phyloP scores from a whole-genome alignment of 2,888 invertebrate genomes.

The Agapetus fuscipes region DNA sequence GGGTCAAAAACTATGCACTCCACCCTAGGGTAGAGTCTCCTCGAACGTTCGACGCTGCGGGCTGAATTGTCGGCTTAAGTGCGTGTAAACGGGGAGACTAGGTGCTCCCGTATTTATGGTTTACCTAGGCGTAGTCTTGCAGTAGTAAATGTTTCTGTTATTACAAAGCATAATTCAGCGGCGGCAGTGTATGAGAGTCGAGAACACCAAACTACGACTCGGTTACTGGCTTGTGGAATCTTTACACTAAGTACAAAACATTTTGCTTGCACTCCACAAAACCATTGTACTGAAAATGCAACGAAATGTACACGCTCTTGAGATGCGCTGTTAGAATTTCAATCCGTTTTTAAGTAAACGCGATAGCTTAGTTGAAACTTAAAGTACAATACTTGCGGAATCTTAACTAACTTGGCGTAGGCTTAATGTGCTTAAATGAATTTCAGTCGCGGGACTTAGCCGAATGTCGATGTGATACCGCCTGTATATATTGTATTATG shows the following conservation, averaged over 20 bases:
- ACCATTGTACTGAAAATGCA: no score
- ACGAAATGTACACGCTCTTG: no score
- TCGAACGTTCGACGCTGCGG: not conserved
- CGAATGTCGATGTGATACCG: slow-evolving; percentile 2
- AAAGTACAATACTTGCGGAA: no score
- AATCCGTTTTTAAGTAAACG: no score
- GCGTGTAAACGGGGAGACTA: slow-evolving; percentile 18
- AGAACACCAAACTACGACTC: not conserved
- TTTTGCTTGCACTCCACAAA: no score
- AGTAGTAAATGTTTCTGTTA: slow-evolving; percentile 21
- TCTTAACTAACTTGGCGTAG: slow-evolving; percentile 3
- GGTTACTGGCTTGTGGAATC: not conserved
- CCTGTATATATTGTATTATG: not conserved
- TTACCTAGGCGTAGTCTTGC: slow-evolving; percentile 7
- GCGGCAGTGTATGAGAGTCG: slow-evolving; percentile 5
- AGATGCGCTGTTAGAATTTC: no score
- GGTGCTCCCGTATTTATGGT: slow-evolving; percentile 20
- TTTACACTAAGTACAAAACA: no score
- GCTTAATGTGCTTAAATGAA: slow-evolving; percentile 6
- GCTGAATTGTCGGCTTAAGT: slow-evolving; percentile 18
- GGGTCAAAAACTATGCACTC: no score
- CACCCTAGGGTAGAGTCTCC: not conserved
- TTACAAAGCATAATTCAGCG: slow-evolving; percentile 19
- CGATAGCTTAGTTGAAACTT: no score
- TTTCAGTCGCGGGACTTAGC: slow-evolving; percentile 6